Conservation (phyloP, 2,888 invertebrate species). For the Lagria hirta region DNA sequence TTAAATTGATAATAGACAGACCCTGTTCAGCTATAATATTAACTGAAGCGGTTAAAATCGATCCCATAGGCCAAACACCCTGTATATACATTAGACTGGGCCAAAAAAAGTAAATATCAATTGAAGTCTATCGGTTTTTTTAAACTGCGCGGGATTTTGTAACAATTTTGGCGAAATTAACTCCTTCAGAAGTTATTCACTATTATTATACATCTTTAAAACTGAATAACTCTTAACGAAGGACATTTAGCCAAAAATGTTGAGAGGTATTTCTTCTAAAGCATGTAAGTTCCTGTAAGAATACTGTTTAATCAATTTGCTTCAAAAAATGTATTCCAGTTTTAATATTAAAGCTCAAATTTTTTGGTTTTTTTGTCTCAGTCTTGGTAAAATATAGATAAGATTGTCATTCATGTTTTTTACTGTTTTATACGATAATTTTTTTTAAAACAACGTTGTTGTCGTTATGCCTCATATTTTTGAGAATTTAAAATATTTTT, state of each 20-base stretch:
- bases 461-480: background rate
- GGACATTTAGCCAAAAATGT: no score
- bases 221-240: no score
- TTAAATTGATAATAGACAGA: background rate
- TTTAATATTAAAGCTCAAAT: background rate
- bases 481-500: conserved; percentile 8
- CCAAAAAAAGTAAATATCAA: no score
- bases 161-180: no score
- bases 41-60: background rate
- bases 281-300: no score
- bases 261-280: no score
- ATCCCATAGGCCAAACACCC: background rate
- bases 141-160: no score
- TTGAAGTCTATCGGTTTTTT: no score
- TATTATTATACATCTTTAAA: no score
- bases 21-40: background rate
- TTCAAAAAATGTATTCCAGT: background rate
- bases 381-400: conserved; percentile 1
- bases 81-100: background rate
- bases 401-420: background rate
- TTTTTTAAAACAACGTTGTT: background rate
- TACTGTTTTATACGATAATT: no score
- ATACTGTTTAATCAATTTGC: no score
- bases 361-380: background rate
- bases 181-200: no score